Conservation (phyloP, 2,888 invertebrate genomes). For the Coronaproctus castanopsis region DNA sequence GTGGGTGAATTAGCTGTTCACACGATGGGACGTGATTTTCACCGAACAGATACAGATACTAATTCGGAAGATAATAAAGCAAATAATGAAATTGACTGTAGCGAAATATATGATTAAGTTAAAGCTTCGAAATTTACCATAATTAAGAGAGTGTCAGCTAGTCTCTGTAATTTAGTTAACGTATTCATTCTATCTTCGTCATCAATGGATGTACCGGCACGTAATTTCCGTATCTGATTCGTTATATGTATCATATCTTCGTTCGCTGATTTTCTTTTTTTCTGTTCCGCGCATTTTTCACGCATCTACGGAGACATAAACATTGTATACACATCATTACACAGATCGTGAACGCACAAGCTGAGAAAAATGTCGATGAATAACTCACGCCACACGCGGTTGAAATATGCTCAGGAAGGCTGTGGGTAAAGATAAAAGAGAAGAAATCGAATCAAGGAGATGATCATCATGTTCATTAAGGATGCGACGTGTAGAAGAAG, state of each 20-base stretch:
- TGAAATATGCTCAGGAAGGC: conserved; percentile 3
- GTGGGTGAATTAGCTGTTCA: too few species aligned
- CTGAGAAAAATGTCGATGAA: neutral
- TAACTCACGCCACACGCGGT: conserved; percentile 3
- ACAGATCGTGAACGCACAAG: neutral
- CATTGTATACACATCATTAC: too few species aligned
- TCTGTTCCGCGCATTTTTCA: neutral
- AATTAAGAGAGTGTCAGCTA: conserved; percentile 8
- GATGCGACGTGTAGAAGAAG: too few species aligned
- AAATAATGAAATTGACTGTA: too few species aligned
- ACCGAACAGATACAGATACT: too few species aligned
- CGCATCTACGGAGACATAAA: neutral
- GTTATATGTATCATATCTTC: conserved; percentile 11
- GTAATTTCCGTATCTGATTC: conserved; percentile 9
- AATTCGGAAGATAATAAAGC: too few species aligned
- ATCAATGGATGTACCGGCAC: conserved; percentile 10
- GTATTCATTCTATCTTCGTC: conserved; percentile 9
- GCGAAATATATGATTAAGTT: too few species aligned
- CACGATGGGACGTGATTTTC: too few species aligned
- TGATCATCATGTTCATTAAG: too few species aligned
- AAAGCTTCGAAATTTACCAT: conserved; percentile 11
- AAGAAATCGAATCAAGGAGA: too few species aligned
- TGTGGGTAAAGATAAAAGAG: too few species aligned
- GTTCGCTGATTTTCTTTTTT: conserved; percentile 6
- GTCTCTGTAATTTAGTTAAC: conserved; percentile 6